Conservation (phyloP, 2,113 vertebrate species). For the Hassar affinis region DNA sequence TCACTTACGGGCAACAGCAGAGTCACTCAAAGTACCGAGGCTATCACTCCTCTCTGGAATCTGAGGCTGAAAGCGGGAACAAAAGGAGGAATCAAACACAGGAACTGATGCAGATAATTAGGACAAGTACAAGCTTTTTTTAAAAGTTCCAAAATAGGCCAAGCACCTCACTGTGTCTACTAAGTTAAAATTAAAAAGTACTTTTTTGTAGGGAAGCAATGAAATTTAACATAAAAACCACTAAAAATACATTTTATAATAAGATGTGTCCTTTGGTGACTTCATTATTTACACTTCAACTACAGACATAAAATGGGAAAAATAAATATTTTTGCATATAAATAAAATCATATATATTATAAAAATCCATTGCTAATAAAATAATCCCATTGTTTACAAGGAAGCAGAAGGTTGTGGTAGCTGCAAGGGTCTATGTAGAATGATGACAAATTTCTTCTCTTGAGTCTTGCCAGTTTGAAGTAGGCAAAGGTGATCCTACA, state of each 20-base stretch:
- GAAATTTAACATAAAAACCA: not conserved
- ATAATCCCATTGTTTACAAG: not conserved
- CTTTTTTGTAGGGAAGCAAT: not conserved
- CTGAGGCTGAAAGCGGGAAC: conserved; percentile 66
- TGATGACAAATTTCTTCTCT: no score
- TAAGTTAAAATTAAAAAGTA: no score
- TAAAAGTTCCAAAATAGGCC: no score
- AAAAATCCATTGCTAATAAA: no score
- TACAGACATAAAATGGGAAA: not conserved
- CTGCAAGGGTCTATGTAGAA: no score
- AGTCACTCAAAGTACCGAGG: conserved; percentile 74
- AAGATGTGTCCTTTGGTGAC: not conserved
- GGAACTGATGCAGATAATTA: not conserved
- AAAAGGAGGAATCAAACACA: not conserved
- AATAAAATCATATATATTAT: no score
- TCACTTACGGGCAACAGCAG: conserved; percentile 71
- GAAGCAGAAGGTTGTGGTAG: no score
- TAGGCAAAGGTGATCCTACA: no score
- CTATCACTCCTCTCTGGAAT: conserved; percentile 77
- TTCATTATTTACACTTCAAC: no score
- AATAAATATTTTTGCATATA: not conserved
- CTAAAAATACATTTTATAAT: not conserved
- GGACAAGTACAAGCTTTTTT: not conserved
- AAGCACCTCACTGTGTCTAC: no score
- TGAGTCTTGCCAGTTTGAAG: no score